These are phyloP conservation scores for Helicoverpa armigera DNA, from an alignment of 1,140 invertebrate genomes.

Conservation along the genomic window DNA sequence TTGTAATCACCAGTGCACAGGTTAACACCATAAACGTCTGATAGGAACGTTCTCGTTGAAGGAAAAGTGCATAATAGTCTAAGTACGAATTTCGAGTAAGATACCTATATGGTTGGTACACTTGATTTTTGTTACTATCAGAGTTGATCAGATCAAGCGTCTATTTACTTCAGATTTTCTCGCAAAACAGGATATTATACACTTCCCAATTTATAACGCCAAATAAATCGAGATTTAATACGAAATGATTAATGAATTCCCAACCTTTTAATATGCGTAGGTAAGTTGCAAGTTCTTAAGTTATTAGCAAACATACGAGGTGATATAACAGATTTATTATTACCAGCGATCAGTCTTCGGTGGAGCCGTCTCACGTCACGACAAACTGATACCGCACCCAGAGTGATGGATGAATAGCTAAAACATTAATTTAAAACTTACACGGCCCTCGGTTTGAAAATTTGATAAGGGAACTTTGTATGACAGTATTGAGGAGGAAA, in stretches of 20 bases:
- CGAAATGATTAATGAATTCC: conserved; percentile 44
- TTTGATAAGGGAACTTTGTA: conserved; percentile 47
- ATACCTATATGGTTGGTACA: too few relatives aligned
- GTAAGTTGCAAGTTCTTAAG: conserved; percentile 11
- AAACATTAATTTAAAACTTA: conserved; percentile 60
- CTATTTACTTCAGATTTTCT: too few relatives aligned
- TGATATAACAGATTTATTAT: conserved; percentile 50
- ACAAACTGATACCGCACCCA: conserved; percentile 48
- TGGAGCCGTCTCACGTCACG: conserved; percentile 50
- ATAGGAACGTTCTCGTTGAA: too few relatives aligned
- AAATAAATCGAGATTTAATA: conserved; percentile 10
- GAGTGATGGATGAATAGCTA: conserved; percentile 56
- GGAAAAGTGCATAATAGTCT: too few relatives aligned
- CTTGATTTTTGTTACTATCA: too few relatives aligned
- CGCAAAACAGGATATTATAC: neutral
- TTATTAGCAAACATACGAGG: conserved; percentile 29
- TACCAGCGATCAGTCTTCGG: conserved; percentile 47
- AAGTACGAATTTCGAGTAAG: too few relatives aligned
- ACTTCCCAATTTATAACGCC: neutral
- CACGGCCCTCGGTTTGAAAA: conserved; percentile 43
- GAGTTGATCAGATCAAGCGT: too few relatives aligned
- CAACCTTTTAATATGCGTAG: conserved; percentile 42
- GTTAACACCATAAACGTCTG: too few relatives aligned
- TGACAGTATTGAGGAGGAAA: conserved; percentile 7
- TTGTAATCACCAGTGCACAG: too few relatives aligned